Percentiles rank a stretch among this genome's conserved stretches.
Evolutionary conservation across 2,113 vertebrate species (phyloP).

Genomic region (Neoarius graeffei): DNA sequence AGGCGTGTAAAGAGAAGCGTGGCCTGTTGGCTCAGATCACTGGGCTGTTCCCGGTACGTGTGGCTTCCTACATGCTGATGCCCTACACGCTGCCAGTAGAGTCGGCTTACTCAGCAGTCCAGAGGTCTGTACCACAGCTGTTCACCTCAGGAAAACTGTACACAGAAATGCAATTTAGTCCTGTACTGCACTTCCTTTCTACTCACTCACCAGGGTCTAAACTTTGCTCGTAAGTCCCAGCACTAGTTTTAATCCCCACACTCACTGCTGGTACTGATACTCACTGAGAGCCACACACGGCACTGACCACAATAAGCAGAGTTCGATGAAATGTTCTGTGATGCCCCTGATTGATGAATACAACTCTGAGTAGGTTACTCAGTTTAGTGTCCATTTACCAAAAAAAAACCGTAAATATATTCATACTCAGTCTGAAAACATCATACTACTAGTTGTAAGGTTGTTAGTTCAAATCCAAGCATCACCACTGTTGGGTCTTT

Average conservation of each 20-base stretch:
- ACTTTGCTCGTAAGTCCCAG: not conserved
- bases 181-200: not conserved
- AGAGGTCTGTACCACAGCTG: conserved; percentile 72
- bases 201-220: not conserved
- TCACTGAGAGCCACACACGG: not conserved
- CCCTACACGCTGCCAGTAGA: conserved; percentile 87
- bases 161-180: not conserved
- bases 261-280: not conserved
- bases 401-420: not conserved
- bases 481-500: no score
- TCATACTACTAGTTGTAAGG: not conserved
- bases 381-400: not conserved
- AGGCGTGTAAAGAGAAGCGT: conserved; percentile 72
- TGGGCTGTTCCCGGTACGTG: conserved; percentile 73
- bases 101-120: conserved; percentile 71
- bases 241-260: not conserved
- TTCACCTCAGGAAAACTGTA: not conserved
- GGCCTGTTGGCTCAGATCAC: conserved; percentile 75
- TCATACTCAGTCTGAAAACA: not conserved
- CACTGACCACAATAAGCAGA: not conserved
- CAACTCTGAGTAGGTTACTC: not conserved
- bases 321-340: not conserved
- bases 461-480: not conserved
- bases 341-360: not conserved
- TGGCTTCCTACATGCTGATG: conserved; percentile 84